These are phyloP conservation scores for Diarsia brunnea DNA, from an alignment of 2,888 invertebrate species.

Conservation along the genomic window DNA sequence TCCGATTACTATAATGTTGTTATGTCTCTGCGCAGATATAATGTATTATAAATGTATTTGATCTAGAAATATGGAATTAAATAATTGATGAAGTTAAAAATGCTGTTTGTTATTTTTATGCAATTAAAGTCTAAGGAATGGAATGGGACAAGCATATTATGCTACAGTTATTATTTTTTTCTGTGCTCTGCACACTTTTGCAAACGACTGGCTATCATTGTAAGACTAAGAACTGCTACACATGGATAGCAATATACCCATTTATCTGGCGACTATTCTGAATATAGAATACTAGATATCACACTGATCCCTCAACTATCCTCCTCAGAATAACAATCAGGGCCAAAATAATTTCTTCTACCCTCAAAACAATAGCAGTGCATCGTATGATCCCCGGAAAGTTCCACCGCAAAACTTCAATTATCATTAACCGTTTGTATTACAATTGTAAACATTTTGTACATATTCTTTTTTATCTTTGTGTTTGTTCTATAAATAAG, in stretches of 20 bases:
- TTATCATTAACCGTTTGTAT: slow-evolving; percentile 55
- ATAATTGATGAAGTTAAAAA: slow-evolving; percentile 21
- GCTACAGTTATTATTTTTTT: background rate
- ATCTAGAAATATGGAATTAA: slow-evolving; percentile 32
- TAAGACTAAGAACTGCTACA: background rate
- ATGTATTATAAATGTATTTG: slow-evolving; percentile 2
- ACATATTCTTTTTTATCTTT: slow-evolving; percentile 28
- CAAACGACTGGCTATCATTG: background rate
- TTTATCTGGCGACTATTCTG: slow-evolving; percentile 1
- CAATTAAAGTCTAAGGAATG: background rate
- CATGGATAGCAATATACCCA: background rate
- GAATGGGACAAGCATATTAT: background rate
- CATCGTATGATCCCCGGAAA: slow-evolving; percentile 69
- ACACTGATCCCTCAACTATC: slow-evolving; percentile 47
- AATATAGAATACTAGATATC: background rate
- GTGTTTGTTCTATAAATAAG: slow-evolving; percentile 20
- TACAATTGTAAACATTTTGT: slow-evolving; percentile 19
- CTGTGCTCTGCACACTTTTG: background rate
- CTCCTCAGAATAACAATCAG: slow-evolving; percentile 58
- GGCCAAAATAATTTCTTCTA: slow-evolving; percentile 56
- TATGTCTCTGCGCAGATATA: slow-evolving; percentile 3
- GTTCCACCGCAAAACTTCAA: slow-evolving; percentile 70
- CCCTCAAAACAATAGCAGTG: slow-evolving; percentile 54
- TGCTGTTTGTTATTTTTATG: slow-evolving; percentile 21
- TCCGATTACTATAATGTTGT: slow-evolving; percentile 29